A percentile compares a stretch with the other conserved stretches of the same genome.
These are phyloP conservation scores for Epinephelus cyanopodus DNA, from an alignment of 2,113 vertebrate genomes.

Conservation along the genomic window DNA sequence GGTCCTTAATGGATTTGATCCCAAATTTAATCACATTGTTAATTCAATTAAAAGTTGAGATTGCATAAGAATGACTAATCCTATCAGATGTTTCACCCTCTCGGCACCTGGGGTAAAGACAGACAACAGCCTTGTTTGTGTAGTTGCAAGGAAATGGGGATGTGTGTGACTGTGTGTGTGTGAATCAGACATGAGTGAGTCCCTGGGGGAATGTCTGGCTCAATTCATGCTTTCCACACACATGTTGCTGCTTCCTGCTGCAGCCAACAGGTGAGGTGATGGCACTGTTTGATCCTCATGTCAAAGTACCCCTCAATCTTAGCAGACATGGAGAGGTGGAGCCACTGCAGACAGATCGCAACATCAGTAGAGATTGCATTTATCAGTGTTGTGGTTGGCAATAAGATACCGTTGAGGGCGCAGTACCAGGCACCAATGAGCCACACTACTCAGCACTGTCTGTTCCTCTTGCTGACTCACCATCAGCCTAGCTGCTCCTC, in stretches of 20 bases:
- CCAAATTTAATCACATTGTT: background rate
- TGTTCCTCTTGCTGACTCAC: slow-evolving; percentile 65
- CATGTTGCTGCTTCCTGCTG: background rate
- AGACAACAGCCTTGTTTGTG: background rate
- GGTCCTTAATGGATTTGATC: background rate
- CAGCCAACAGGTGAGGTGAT: slow-evolving; percentile 24
- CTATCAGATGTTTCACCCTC: background rate
- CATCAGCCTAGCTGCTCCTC: slow-evolving; percentile 37
- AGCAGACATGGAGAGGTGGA: background rate
- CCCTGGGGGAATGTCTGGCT: slow-evolving; percentile 26
- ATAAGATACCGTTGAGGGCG: background rate
- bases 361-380: background rate
- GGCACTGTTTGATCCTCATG: no score
- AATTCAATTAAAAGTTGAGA: background rate
- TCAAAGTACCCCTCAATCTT: background rate
- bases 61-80: background rate
- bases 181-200: slow-evolving; percentile 59
- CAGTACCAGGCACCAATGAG: slow-evolving; percentile 37
- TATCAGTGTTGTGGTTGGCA: background rate
- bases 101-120: background rate
- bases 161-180: slow-evolving; percentile 4
- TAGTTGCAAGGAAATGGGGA: background rate
- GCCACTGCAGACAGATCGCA: background rate
- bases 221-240: slow-evolving; percentile 15
- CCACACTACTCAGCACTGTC: background rate